Evolutionary conservation across 2,797 vertebrate species (phyloP).

Genomic region (Diplodus puntazzo): DNA sequence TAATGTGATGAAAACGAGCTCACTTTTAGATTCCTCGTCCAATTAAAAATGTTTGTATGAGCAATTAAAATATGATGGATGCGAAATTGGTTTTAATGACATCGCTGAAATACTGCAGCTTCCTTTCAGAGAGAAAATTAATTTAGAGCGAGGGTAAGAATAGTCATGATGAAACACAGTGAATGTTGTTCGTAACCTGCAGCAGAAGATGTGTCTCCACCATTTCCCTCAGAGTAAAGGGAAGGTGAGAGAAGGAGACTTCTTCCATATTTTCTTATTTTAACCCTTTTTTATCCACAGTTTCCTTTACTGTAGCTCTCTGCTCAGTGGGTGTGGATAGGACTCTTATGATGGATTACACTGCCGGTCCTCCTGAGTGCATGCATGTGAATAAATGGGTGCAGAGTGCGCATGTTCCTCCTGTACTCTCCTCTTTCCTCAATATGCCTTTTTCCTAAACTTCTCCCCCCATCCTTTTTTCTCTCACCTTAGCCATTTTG

Average conservation of each 20-base stretch:
- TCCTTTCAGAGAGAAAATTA: constrained; percentile 25
- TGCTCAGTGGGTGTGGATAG: constrained; percentile 66
- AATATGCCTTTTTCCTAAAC: constrained; percentile 13
- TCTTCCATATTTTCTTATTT: not conserved
- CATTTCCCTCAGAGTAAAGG: constrained; percentile 40
- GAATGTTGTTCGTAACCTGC: constrained; percentile 20
- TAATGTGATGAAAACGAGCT: constrained; percentile 38
- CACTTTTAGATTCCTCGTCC: constrained; percentile 34
- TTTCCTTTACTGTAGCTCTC: constrained; percentile 35
- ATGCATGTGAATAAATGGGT: constrained; percentile 74
- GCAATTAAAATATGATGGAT: constrained; percentile 38
- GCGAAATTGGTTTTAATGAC: constrained; percentile 40
- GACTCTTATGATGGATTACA: constrained; percentile 75
- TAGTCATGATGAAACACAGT: constrained; percentile 5
- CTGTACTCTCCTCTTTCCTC: constrained; percentile 35
- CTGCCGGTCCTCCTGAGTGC: constrained; percentile 56
- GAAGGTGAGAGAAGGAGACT: constrained; percentile 50
- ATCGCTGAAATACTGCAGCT: constrained; percentile 13
- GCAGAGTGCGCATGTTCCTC: constrained; percentile 53
- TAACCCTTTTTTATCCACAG: constrained; percentile 18
- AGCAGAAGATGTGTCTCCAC: constrained; percentile 25
- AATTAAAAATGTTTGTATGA: constrained; percentile 55
- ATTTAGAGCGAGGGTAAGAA: constrained; percentile 4
- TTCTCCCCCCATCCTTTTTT: constrained; percentile 31
- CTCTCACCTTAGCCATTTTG: constrained; percentile 28